Conservation (phyloP, 2,113 vertebrate genomes). For the Copsychus sechellarum region DNA sequence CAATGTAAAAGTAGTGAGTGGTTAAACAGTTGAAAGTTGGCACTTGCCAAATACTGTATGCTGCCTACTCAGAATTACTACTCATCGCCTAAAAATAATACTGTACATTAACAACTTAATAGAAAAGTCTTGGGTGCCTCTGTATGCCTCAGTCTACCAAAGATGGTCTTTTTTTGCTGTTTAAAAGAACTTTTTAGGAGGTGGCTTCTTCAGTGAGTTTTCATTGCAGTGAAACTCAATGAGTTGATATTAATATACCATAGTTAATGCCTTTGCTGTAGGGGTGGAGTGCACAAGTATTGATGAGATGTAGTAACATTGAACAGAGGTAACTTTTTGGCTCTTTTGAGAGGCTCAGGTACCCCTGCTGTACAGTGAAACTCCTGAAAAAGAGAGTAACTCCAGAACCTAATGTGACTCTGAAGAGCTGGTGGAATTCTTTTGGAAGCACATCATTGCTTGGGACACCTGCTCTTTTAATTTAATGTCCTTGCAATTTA, state of each 20-base stretch:
- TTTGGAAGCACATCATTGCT: neutral
- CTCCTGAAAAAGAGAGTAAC: neutral
- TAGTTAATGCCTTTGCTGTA: neutral
- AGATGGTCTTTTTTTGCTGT: neutral
- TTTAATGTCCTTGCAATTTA: neutral
- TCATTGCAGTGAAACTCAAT: neutral
- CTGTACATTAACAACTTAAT: neutral
- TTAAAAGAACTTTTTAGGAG: neutral
- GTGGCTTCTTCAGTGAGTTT: neutral
- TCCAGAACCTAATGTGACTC: neutral
- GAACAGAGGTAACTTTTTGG: neutral
- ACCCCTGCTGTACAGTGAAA: fast-evolving
- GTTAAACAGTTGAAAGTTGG: neutral
- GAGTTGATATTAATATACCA: neutral
- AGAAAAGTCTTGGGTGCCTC: neutral
- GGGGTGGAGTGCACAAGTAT: neutral
- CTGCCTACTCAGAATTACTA: neutral
- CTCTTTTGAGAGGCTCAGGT: fast-evolving
- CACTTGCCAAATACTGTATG: neutral
- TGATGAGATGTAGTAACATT: neutral
- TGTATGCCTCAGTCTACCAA: neutral
- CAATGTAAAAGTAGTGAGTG: neutral
- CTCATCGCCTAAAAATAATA: neutral
- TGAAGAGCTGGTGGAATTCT: fast-evolving
- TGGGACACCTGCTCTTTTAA: neutral